Conservation (phyloP, 2,797 vertebrate species). For the Rousettus madagascariensis region DNA sequence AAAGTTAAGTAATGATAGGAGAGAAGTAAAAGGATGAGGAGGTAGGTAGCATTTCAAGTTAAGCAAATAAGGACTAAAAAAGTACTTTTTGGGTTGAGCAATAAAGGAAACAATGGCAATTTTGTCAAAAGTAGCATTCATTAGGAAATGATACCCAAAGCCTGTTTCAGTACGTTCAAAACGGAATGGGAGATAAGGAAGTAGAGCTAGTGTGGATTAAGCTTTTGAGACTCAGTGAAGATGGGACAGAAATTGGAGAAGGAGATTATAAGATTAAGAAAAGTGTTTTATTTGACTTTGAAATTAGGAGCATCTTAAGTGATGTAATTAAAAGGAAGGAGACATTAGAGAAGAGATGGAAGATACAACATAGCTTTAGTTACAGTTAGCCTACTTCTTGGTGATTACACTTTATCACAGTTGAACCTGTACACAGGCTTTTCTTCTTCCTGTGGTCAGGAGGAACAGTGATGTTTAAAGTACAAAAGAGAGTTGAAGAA, state of each 20-base stretch:
- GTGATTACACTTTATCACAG: neutral
- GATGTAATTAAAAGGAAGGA: neutral
- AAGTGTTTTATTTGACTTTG: neutral
- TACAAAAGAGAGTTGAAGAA: neutral
- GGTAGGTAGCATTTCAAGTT: neutral
- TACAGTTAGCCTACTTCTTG: neutral
- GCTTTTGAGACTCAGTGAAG: neutral
- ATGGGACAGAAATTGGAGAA: neutral
- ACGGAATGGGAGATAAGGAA: neutral
- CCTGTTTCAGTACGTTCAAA: neutral
- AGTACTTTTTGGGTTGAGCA: neutral
- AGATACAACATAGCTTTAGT: neutral
- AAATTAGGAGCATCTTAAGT: neutral
- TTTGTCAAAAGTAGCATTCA: neutral
- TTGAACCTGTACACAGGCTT: neutral
- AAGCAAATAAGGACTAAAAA: neutral
- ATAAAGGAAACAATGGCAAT: neutral
- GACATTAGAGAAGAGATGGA: neutral
- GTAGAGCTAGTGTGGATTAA: neutral
- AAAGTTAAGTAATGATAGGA: neutral
- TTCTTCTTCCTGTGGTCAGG: neutral
- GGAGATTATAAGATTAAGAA: neutral
- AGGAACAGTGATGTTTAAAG: neutral
- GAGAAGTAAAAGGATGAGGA: neutral
- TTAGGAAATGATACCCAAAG: neutral